A percentile compares a stretch with the other conserved stretches of the same genome.
Conservation (phyloP, 2,888 invertebrate genomes). For the Athetis lepigone region DNA sequence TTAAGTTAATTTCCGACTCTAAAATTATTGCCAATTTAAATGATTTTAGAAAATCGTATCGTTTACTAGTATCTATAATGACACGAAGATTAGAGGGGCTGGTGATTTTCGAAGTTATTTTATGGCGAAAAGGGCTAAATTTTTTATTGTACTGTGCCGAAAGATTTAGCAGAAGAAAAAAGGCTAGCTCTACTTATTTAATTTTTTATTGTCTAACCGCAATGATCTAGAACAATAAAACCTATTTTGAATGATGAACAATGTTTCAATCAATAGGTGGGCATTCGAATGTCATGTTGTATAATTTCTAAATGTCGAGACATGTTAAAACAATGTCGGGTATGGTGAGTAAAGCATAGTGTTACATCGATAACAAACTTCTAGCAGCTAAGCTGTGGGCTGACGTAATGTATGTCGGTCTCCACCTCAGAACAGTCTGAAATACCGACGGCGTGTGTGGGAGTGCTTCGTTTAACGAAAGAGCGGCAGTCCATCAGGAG, state of each 20-base stretch:
- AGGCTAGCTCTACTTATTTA: not conserved
- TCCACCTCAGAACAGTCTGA: conserved; percentile 87
- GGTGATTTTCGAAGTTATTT: conserved; percentile 7
- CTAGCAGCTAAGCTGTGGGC: conserved; percentile 79
- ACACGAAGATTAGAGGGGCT: conserved; percentile 70
- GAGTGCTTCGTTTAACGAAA: conserved; percentile 90
- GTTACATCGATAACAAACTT: conserved; percentile 78
- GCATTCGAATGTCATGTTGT: conserved; percentile 30
- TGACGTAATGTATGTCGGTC: conserved; percentile 88
- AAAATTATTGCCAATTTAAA: conserved; percentile 75
- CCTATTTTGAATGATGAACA: conserved; percentile 1
- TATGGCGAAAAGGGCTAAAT: conserved; percentile 18
- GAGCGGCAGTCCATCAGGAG: conserved; percentile 89
- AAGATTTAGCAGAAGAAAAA: not conserved
- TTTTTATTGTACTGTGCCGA: not conserved
- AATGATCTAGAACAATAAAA: not conserved
- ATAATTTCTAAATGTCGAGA: conserved; percentile 51
- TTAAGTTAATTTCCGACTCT: conserved; percentile 70
- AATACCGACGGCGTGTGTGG: conserved; percentile 90
- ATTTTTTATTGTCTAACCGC: not conserved
- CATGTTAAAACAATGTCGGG: conserved; percentile 57
- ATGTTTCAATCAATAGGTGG: conserved; percentile 4
- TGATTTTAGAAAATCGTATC: conserved; percentile 70
- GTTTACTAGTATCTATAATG: conserved; percentile 68
- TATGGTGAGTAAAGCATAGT: conserved; percentile 68